Base-by-base conservation (phyloP, 2,888 invertebrate genomes). In the Euzetes globulus region DNA sequence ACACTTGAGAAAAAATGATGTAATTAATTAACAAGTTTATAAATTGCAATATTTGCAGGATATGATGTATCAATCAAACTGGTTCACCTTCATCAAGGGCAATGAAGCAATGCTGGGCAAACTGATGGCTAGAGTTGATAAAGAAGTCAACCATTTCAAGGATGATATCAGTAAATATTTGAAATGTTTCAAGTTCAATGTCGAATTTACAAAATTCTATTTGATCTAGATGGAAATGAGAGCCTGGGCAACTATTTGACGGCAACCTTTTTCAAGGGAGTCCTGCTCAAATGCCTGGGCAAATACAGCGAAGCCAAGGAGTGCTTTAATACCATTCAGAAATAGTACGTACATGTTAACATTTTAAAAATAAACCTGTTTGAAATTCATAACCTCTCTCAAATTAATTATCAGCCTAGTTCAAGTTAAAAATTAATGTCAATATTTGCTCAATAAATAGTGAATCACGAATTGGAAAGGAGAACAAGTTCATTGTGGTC, bases 231-330 rank as follows among this genome's bases (percentile, higher is more conserved):
- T 15, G 17, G 7, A 27, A 47, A 15, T 17, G 41, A 70, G 25
- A 17, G 22, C 27, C 13, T 70, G 19, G 75, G 72, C 19, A 72
- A 75, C 41, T 72, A 72, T 41, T 72, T 72, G 37, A 50, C 13
- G 0, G 72, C 55, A 17, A 1, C 65, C 15, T 75, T 72, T 45
- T 75, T 45, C 29, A 75, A 72, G 33, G 75, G 75, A 1, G 72
- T 75, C 19, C n/a, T 72, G 9, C 45, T 47, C 13, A 72, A 63
- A 25, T 50, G 41, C 29, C 25, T 68, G 47, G 45, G 41, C 11
- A 17, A 63, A 50, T 47, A 25, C n/a, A 17, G 6, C n/a, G 72
- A 75, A 33, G 72, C 75, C n/a, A 45, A 47, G 13, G 19, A 70
- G 13, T n/a, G 22, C 19, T 70, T 70, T 0, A 47, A 75, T 7